Evolutionary conservation across 2,113 vertebrate genomes (phyloP), one percentile per base, ranked within the genome.

Genomic region (Trichechus manatus): DNA sequence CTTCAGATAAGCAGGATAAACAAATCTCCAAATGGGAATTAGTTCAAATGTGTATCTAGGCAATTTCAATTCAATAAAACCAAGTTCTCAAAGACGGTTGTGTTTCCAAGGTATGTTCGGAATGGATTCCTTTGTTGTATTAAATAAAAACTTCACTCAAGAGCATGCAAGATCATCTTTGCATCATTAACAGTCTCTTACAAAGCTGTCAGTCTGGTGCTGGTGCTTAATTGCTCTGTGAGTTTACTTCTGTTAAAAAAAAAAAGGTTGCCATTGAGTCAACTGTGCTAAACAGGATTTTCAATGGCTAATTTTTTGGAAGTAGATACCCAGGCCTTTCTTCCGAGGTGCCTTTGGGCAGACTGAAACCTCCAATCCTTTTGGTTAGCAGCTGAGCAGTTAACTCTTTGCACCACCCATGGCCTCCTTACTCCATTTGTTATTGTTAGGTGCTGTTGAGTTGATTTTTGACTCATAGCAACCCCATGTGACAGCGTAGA

Each of bases 61-160:
- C 20, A 56, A 64, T 78, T 96, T 93, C 81, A 79, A 87, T 27
- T 83, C 91, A 47, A 78, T 93, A 79, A 20, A 88, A 87, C 29
- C 29, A 82, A 82, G 44, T 70, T 89, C 87, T 93, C 53, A 79
- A 93, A 96, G 89, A 47, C 63, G 56, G 1, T 15, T 81, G 33
- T 94, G 90, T 93, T 92, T 77, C 63, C 70, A 72, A 95, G 93
- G 59, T 42, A 63, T 10, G 6, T 70, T 84, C 56, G 90, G 75
- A 95, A 97, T 72, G 56, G 50, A 80, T 61, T 79, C 64, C 29
- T 96, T 92, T 95, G 68, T 89, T 95, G 75, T 85, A 36, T 87
- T 91, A 64, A 94, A 87, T 39, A 36, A 84, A 44, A 0, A 22
- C 81, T 96, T 80, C 78, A 91, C 75, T 86, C 25, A 94, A 95